Percentiles rank a stretch among this genome's conserved stretches.
Evolutionary conservation across 2,888 invertebrate genomes (phyloP).

Genomic region (Arctia plantaginis): DNA sequence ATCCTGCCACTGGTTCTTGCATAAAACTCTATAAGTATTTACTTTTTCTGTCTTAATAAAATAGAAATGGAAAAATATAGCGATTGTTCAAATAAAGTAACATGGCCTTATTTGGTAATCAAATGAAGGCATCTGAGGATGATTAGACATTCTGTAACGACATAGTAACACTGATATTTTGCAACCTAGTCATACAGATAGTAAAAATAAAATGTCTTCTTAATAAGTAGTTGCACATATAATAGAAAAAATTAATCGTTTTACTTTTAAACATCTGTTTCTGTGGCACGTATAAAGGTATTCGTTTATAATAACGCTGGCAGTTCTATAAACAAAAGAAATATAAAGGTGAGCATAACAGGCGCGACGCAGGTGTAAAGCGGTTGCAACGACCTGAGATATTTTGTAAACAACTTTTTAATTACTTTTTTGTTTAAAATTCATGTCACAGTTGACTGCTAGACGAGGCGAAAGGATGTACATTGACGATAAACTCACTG

Average conservation of each 20-base stretch:
- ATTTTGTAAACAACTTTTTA: constrained; percentile 45
- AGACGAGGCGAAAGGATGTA: constrained; percentile 8
- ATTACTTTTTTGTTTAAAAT: constrained; percentile 19
- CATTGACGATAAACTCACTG: not conserved
- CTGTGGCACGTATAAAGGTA: constrained; percentile 47
- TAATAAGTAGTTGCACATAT: constrained; percentile 10
- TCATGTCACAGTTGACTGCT: constrained; percentile 15
- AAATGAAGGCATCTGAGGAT: not conserved
- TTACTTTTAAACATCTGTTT: constrained; percentile 52
- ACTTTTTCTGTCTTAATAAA: not conserved
- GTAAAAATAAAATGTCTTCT: not conserved
- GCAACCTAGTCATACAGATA: not conserved
- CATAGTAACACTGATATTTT: not conserved
- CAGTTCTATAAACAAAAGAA: constrained; percentile 38
- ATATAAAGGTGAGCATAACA: constrained; percentile 27
- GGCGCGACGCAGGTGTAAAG: constrained; percentile 44
- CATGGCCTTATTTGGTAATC: not conserved
- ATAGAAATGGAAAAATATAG: not conserved
- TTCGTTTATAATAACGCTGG: constrained; percentile 40
- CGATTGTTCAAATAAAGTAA: not conserved
- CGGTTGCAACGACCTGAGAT: constrained; percentile 32
- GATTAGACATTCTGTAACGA: not conserved
- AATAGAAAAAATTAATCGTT: constrained; percentile 45
- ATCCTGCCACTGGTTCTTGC: no score
- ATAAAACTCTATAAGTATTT: not conserved